These are phyloP conservation scores for Lagorchestes hirsutus DNA, from an alignment of 2,797 vertebrate species.

Conservation along the genomic window DNA sequence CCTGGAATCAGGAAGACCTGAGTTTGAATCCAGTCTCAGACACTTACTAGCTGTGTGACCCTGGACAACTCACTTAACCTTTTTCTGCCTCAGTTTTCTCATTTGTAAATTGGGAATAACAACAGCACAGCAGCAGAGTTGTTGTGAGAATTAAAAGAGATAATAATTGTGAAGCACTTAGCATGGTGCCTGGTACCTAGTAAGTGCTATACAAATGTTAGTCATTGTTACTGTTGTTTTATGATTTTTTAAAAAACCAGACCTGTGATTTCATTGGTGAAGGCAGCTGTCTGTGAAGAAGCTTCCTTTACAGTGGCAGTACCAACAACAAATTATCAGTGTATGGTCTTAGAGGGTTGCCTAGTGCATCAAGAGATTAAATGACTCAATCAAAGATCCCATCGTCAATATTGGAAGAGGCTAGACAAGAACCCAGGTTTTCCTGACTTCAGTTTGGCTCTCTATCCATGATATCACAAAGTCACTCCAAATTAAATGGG, in stretches of 20 bases:
- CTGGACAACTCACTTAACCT: not conserved
- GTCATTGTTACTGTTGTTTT: not conserved
- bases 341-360: not conserved
- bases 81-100: not conserved
- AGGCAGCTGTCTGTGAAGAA: not conserved
- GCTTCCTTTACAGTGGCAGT: not conserved
- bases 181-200: not conserved
- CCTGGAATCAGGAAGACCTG: not conserved
- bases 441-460: not conserved
- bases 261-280: not conserved
- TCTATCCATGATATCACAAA: not conserved
- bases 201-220: not conserved
- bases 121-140: not conserved
- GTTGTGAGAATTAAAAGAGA: not conserved
- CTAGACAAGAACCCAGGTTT: not conserved
- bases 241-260: not conserved
- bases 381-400: not conserved
- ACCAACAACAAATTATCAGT: not conserved
- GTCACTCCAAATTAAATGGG: not conserved
- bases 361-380: not conserved
- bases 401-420: not conserved
- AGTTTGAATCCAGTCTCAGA: not conserved
- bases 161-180: not conserved
- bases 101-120: not conserved
- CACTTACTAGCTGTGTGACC: not conserved